A percentile compares a stretch with the other conserved stretches of the same genome.
Evolutionary conservation across 2,888 invertebrate species (phyloP).

Genomic region (Mesorhabditis spiculigera): DNA sequence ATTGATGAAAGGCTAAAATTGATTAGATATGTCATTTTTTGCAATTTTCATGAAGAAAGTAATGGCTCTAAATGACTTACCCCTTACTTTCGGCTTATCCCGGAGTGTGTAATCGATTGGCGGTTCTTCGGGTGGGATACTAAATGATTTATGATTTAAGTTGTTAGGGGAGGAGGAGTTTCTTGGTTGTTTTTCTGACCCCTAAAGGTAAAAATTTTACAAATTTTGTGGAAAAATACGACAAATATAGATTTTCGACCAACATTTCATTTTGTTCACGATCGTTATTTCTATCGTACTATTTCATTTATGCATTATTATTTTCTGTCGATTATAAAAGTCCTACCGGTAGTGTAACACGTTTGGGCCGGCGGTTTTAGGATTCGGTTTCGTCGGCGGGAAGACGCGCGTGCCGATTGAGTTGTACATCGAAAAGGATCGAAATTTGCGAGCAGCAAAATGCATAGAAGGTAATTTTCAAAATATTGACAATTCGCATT

Average conservation of each 20-base stretch:
- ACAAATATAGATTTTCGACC: not conserved
- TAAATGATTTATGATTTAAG: not conserved
- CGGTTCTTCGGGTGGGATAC: slow-evolving; percentile 3
- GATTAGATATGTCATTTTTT: too few relatives aligned
- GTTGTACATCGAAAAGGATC: not conserved
- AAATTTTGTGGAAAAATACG: too few relatives aligned
- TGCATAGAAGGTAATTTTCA: not conserved
- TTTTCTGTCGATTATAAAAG: too few relatives aligned
- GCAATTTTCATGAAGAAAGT: too few relatives aligned
- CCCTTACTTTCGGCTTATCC: not conserved
- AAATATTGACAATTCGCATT: not conserved
- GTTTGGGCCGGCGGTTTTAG: not conserved
- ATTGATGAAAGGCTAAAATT: too few relatives aligned
- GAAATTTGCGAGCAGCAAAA: not conserved
- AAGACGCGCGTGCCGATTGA: slow-evolving; percentile 2
- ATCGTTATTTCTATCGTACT: too few relatives aligned
- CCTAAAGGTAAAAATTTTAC: too few relatives aligned
- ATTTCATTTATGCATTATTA: too few relatives aligned
- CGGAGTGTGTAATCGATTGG: slow-evolving; percentile 6
- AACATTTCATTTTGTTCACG: not conserved
- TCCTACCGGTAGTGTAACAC: not conserved
- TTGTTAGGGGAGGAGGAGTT: not conserved
- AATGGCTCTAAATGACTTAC: not conserved
- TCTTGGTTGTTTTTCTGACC: not conserved
- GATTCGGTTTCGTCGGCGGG: not conserved